These are phyloP conservation scores for Rhinoraja longicauda DNA, from an alignment of 2,797 vertebrate genomes.

Conservation along the genomic window DNA sequence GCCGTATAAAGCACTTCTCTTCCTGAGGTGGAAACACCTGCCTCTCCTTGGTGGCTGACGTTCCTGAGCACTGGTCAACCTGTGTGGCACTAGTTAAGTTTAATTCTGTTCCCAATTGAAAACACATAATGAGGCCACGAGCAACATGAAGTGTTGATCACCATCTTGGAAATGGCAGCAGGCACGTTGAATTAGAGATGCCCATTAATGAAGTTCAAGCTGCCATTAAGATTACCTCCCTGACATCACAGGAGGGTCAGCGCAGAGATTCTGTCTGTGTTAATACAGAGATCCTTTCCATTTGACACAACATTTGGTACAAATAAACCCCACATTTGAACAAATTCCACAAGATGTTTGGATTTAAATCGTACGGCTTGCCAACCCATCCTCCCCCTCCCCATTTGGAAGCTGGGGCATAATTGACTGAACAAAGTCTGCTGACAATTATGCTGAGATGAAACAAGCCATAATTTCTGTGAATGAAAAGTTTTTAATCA, in stretches of 20 bases:
- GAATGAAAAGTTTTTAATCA: background rate
- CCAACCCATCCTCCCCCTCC: background rate
- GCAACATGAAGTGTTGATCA: too few relatives aligned
- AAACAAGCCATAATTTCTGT: background rate
- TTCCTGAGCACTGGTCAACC: background rate
- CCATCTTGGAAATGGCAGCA: too few relatives aligned
- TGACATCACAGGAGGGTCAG: too few relatives aligned
- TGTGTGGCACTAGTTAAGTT: background rate
- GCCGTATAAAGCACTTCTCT: background rate
- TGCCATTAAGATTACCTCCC: too few relatives aligned
- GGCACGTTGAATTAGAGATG: too few relatives aligned
- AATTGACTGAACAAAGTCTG: background rate
- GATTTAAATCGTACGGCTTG: background rate
- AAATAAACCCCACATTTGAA: background rate
- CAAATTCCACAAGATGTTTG: background rate
- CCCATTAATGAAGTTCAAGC: too few relatives aligned
- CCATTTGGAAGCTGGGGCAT: background rate
- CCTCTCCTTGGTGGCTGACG: background rate
- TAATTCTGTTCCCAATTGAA: too few relatives aligned
- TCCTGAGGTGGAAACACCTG: background rate
- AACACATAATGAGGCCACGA: too few relatives aligned
- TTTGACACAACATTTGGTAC: background rate
- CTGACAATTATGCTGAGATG: background rate
- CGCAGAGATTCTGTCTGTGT: too few relatives aligned
- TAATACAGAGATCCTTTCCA: too few relatives aligned